phyloP scores from a whole-genome alignment of 1,140 invertebrate species.

The Spodoptera litura region DNA sequence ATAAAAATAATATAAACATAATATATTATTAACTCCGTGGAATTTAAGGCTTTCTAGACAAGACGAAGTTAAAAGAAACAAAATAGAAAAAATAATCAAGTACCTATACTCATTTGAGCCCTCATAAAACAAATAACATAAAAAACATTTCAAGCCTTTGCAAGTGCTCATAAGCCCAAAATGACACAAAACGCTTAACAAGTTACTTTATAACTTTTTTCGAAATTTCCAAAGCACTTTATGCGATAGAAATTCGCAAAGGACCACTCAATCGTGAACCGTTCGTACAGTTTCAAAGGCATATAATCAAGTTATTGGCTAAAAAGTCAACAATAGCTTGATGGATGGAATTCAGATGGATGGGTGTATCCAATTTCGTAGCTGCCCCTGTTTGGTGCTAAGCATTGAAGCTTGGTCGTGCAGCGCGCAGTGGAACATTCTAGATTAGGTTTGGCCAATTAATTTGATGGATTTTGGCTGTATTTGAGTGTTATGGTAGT shows the following conservation, averaged over 20 bases:
- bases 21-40: too few relatives aligned
- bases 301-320: constrained; percentile 34
- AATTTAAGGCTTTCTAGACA: too few relatives aligned
- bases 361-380: constrained; percentile 37
- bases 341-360: constrained; percentile 34
- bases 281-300: constrained; percentile 16
- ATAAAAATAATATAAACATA: too few relatives aligned
- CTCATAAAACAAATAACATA: too few relatives aligned
- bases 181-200: too few relatives aligned
- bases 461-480: neutral
- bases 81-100: too few relatives aligned
- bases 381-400: constrained; percentile 1
- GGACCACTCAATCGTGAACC: constrained; percentile 9
- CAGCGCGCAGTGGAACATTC: neutral
- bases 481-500: too few relatives aligned
- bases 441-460: neutral
- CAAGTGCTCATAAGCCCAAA: too few relatives aligned
- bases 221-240: neutral
- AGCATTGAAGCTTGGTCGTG: neutral
- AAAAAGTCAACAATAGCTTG: constrained; percentile 38
- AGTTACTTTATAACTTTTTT: neutral
- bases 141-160: too few relatives aligned
- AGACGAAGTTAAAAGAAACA: too few relatives aligned
- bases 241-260: neutral
- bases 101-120: too few relatives aligned